phyloP scores from a whole-genome alignment of 2,888 invertebrate genomes.

The Eubasilissa splendida region DNA sequence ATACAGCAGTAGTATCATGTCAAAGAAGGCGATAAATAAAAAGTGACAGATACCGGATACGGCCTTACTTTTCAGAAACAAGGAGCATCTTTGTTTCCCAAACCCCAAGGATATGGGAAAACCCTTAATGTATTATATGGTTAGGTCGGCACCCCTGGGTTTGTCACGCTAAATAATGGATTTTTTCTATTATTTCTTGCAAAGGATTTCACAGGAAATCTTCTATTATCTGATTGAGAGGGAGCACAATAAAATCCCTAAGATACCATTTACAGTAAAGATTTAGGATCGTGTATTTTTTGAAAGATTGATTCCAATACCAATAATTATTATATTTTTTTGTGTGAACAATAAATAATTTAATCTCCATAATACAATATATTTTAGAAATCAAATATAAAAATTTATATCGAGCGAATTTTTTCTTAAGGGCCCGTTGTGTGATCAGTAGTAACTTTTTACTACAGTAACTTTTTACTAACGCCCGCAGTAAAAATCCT shows the following conservation, averaged over 20 bases:
- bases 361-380: no score
- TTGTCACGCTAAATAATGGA: neutral
- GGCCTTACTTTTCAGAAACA: slow-evolving; percentile 22
- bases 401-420: no score
- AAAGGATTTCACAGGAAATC: neutral
- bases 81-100: slow-evolving; percentile 27
- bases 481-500: no score
- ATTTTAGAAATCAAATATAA: no score
- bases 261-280: neutral
- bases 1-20: neutral
- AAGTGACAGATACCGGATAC: slow-evolving; percentile 14
- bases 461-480: no score
- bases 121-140: slow-evolving; percentile 13
- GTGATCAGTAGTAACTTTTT: no score
- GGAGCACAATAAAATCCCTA: neutral
- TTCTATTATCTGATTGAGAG: no score
- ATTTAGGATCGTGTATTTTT: no score
- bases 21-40: slow-evolving; percentile 15
- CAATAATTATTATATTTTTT: no score
- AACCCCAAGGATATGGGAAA: neutral
- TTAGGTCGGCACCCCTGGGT: neutral
- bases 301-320: no score
- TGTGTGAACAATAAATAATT: no score
- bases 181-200: neutral
- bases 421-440: no score